These are phyloP conservation scores for Xanthorhoe designata DNA, from an alignment of 2,888 invertebrate genomes.

Conservation along the genomic window DNA sequence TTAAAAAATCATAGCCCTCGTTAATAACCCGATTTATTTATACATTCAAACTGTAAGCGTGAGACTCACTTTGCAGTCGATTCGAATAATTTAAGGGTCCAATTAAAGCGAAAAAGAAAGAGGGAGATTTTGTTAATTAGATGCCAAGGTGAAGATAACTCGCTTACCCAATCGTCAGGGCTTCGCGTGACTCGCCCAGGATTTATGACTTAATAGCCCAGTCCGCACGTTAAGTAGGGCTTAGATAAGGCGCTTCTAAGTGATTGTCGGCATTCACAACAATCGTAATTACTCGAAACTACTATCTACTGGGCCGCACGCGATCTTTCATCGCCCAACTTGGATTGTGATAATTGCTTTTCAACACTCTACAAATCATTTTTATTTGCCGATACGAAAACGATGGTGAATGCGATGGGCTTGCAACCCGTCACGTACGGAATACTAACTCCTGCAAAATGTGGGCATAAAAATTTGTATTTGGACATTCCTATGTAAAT, in stretches of 20 bases:
- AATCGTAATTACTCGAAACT: conserved; percentile 85
- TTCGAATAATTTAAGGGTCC: conserved; percentile 56
- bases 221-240: conserved; percentile 82
- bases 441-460: too few relatives aligned
- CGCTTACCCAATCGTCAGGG: conserved; percentile 76
- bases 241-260: conserved; percentile 84
- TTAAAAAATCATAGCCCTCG: conserved; percentile 15
- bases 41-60: conserved; percentile 37
- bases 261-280: conserved; percentile 85
- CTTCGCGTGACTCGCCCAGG: conserved; percentile 78
- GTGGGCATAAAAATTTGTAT: too few relatives aligned
- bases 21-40: conserved; percentile 36
- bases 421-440: too few relatives aligned
- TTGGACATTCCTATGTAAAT: too few relatives aligned
- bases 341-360: conserved; percentile 76
- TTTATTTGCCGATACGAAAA: conserved; percentile 14
- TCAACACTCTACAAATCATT: conserved; percentile 59
- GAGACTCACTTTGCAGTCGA: conserved; percentile 50
- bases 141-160: conserved; percentile 77
- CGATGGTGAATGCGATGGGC: too few relatives aligned
- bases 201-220: conserved; percentile 85
- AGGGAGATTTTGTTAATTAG: conserved; percentile 74
- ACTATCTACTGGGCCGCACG: conserved; percentile 79
- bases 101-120: conserved; percentile 53
- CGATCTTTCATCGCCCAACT: conserved; percentile 78